These are phyloP conservation scores for Smithornis capensis DNA, from an alignment of 2,113 vertebrate genomes.

Conservation along the genomic window DNA sequence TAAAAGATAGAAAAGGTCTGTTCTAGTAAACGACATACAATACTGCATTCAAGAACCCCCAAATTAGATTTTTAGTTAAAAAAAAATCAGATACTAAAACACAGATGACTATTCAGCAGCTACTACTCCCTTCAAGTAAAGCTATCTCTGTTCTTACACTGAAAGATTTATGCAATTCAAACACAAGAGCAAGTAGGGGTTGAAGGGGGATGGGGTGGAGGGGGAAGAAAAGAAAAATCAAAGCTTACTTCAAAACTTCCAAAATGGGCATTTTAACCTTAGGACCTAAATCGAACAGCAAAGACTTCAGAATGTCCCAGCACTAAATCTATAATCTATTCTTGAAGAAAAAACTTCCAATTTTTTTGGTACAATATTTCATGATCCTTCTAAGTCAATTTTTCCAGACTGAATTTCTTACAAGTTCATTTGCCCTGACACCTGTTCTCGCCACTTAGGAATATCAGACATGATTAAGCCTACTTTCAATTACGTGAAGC, in stretches of 20 bases:
- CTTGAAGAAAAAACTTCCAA: neutral
- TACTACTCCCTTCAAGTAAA: neutral
- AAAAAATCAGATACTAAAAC: neutral
- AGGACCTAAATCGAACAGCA: neutral
- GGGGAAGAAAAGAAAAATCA: neutral
- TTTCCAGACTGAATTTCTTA: neutral
- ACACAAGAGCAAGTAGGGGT: neutral
- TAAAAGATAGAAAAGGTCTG: slow-evolving; percentile 30
- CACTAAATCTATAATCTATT: neutral
- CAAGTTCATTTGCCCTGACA: neutral
- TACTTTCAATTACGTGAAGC: neutral
- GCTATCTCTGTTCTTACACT: neutral
- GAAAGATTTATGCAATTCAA: neutral
- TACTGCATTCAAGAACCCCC: slow-evolving; percentile 38
- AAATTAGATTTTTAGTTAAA: slow-evolving; percentile 36
- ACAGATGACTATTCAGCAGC: slow-evolving; percentile 52
- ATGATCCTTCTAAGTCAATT: neutral
- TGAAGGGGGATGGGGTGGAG: neutral
- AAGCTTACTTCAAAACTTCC: slow-evolving; percentile 18
- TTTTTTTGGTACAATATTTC: neutral
- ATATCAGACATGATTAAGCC: neutral
- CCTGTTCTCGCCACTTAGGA: neutral
- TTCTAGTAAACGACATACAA: slow-evolving; percentile 9
- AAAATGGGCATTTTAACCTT: slow-evolving; percentile 13
- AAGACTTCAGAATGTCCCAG: neutral